A percentile compares a stretch with the other conserved stretches of the same genome.
Conservation (phyloP, 2,888 invertebrate species). For the Mythimna loreyi region DNA sequence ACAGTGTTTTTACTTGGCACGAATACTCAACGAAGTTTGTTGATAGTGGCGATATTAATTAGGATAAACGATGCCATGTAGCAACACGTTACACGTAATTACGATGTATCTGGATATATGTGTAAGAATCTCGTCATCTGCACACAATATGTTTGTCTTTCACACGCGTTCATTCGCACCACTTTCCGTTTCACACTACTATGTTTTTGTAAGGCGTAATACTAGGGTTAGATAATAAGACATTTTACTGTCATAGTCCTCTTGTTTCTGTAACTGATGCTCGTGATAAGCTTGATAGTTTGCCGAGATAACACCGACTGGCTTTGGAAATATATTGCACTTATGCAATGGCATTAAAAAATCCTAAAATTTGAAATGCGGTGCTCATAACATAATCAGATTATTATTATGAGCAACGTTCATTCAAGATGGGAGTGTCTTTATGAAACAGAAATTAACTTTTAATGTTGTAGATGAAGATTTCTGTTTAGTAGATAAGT, state of each 20-base stretch:
- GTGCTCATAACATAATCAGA: slow-evolving; percentile 35
- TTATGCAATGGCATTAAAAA: slow-evolving; percentile 47
- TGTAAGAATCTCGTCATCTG: slow-evolving; percentile 68
- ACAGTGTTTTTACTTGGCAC: slow-evolving; percentile 50
- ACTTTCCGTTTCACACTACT: slow-evolving; percentile 82
- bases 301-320: slow-evolving; percentile 57
- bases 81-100: slow-evolving; percentile 52
- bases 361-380: slow-evolving; percentile 32
- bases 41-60: slow-evolving; percentile 39
- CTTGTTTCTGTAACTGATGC: slow-evolving; percentile 49
- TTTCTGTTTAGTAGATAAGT: slow-evolving; percentile 13
- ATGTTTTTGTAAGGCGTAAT: slow-evolving; percentile 62
- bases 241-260: slow-evolving; percentile 54
- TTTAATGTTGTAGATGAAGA: slow-evolving; percentile 16
- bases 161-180: slow-evolving; percentile 83
- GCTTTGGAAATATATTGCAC: slow-evolving; percentile 46
- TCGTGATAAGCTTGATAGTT: slow-evolving; percentile 65
- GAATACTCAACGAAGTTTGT: slow-evolving; percentile 23
- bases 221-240: slow-evolving; percentile 67
- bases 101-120: slow-evolving; percentile 49
- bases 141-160: slow-evolving; percentile 79
- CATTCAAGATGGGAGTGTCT: slow-evolving; percentile 24
- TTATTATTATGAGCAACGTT: slow-evolving; percentile 37
- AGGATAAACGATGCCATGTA: slow-evolving; percentile 36
- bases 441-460: slow-evolving; percentile 25